Evolutionary conservation across 2,113 vertebrate species (phyloP).

Genomic region (Eulemur macaco): DNA sequence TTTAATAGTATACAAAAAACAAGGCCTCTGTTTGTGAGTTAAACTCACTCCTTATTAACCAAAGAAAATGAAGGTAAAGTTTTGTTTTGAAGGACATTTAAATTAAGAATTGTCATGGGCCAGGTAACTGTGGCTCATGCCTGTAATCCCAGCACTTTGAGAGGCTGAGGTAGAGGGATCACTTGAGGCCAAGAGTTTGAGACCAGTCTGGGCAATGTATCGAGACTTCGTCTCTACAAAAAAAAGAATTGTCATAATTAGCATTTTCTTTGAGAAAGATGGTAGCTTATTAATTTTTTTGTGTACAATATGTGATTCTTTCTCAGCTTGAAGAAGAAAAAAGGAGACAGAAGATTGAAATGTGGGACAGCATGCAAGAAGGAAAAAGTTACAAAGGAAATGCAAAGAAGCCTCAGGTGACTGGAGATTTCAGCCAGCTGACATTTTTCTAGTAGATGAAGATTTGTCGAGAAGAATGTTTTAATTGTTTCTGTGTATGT

Average conservation of each 20-base stretch:
- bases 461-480: neutral
- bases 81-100: neutral
- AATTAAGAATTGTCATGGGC: neutral
- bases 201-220: no score
- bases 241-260: neutral
- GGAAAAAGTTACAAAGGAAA: conserved; percentile 90
- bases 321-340: conserved; percentile 93
- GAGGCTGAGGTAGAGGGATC: no score
- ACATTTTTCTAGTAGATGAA: neutral
- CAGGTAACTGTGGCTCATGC: no score
- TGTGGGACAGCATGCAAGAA: conserved; percentile 93
- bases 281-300: neutral
- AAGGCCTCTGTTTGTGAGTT: neutral
- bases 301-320: neutral
- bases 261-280: neutral
- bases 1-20: neutral
- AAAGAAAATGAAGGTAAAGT: neutral
- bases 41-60: neutral
- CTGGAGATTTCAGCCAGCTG: fast-evolving
- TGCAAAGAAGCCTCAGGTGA: conserved; percentile 83
- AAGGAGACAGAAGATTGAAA: conserved; percentile 91
- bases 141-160: no score
- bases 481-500: neutral
- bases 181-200: no score
- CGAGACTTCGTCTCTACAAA: no score